Evolutionary conservation across 2,113 vertebrate genomes (phyloP), one percentile per base, ranked within the genome.

Genomic region (Lophotis ruficrista): DNA sequence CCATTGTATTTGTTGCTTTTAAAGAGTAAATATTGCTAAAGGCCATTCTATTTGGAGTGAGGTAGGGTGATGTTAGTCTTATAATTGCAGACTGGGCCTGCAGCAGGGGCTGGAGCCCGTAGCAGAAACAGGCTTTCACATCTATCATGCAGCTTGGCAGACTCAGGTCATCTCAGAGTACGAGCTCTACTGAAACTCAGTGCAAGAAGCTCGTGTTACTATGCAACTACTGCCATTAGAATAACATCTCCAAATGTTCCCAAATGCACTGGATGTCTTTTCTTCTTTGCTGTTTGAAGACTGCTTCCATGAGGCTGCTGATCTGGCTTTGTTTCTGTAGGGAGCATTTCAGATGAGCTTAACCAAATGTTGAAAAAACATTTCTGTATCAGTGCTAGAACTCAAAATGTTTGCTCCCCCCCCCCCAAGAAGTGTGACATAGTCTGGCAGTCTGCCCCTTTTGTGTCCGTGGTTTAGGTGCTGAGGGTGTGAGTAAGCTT

Each of bases 141-240:
- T 81, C 83, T 60, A 61, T 93, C 90, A 89, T 73, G 72, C 47
- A 83, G 45, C 70, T 93, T 96, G 95, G 96, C 90, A 95, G 75
- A 65, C 2, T 54, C 81, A 96, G 95, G 78, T 96, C 95, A 81
- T 83, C 88, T 71, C 35, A 4, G 69, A 78, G n/a, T 75, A 80
- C 86, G 58, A 90, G 53, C 84, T 81, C 62, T 72, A 56, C 66
- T 4, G n/a, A 94, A 95, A 75, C 80, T 85, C 65, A 56, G 37
- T 41, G 43, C 31, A 77, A 71, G 82, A 80, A 83, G 37, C 61
- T 90, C 38, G 81, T 92, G 61, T 94, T 84, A 53, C 92, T 94
- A 75, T 94, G 96, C 86, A 96, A 96, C 94, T 95, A 72, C 48
- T 95, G 80, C 33, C 73, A 66, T 80, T 78, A 94, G 65, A 72